Conservation (phyloP, 2,797 vertebrate genomes). For the Microctenopoma lineatum region DNA sequence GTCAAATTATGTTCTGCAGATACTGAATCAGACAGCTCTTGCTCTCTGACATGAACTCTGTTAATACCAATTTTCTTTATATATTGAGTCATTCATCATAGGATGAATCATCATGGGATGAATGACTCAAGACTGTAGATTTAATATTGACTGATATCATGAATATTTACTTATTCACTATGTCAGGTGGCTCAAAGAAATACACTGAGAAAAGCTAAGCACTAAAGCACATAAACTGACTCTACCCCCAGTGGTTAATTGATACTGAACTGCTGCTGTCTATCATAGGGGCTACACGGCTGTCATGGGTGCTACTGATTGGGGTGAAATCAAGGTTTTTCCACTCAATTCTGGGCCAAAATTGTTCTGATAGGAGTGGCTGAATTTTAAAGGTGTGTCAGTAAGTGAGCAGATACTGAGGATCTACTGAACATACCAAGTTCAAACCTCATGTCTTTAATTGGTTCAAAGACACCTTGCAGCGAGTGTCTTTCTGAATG, state of each 20-base stretch:
- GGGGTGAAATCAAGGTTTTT: not conserved
- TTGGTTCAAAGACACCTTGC: slow-evolving; percentile 8
- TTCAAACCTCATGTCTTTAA: slow-evolving; percentile 11
- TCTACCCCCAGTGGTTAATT: not conserved
- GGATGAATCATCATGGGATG: slow-evolving; percentile 21
- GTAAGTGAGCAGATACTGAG: not conserved
- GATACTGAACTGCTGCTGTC: not conserved
- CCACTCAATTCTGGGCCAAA: slow-evolving; percentile 1
- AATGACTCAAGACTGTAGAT: slow-evolving; percentile 11
- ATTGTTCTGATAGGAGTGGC: not conserved
- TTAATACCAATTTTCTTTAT: not conserved
- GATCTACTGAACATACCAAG: not conserved
- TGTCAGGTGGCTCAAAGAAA: slow-evolving; percentile 13
- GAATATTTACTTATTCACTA: slow-evolving; percentile 10
- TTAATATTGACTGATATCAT: slow-evolving; percentile 5
- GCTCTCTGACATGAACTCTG: too few relatives aligned
- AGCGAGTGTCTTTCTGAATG: not conserved
- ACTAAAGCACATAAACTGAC: not conserved
- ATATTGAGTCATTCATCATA: not conserved
- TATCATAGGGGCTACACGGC: not conserved
- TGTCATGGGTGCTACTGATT: not conserved
- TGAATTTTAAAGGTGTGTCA: not conserved
- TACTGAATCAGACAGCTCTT: too few relatives aligned
- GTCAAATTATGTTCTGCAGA: too few relatives aligned
- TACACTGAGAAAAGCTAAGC: not conserved